A percentile compares a stretch with the other conserved stretches of the same genome.
These are phyloP conservation scores for Panagrolaimus sp. DNA, from an alignment of 1,140 invertebrate genomes.

Conservation along the genomic window DNA sequence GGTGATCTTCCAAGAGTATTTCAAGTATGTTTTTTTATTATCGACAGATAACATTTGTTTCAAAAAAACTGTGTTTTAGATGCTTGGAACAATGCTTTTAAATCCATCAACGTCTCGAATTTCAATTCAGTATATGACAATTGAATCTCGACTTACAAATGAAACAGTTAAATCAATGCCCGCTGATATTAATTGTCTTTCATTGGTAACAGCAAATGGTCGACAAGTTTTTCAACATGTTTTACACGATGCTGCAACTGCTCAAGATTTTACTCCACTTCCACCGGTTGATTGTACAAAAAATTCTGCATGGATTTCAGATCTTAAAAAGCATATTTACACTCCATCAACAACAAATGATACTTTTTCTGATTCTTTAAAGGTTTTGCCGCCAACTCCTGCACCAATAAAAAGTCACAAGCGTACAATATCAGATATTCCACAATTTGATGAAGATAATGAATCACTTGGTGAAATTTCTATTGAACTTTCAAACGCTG, in stretches of 20 bases:
- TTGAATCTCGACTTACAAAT: slow-evolving; percentile 39
- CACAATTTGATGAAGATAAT: slow-evolving; percentile 51
- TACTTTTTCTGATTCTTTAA: not conserved
- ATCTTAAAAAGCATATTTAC: not conserved
- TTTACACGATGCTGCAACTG: slow-evolving; percentile 38
- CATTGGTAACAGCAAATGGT: slow-evolving; percentile 31
- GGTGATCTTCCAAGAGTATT: slow-evolving; percentile 67
- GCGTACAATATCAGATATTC: slow-evolving; percentile 50
- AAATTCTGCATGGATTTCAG: not conserved
- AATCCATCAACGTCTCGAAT: slow-evolving; percentile 76
- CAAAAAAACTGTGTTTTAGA: slow-evolving; percentile 60
- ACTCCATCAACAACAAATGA: not conserved
- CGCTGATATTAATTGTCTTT: slow-evolving; percentile 37
- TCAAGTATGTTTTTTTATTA: too few species aligned
- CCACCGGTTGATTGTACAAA: not conserved
- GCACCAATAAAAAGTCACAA: slow-evolving; percentile 30
- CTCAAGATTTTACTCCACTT: not conserved
- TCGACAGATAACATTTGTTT: too few species aligned
- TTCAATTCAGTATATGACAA: slow-evolving; percentile 76
- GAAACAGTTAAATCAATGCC: slow-evolving; percentile 45
- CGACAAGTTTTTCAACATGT: slow-evolving; percentile 49
- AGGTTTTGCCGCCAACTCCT: not conserved
- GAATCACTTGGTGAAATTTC: slow-evolving; percentile 42
- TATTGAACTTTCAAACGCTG: slow-evolving; percentile 29
- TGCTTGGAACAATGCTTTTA: slow-evolving; percentile 77